Conservation (phyloP, 2,797 vertebrate genomes). For the Cirrhinus mrigala region DNA sequence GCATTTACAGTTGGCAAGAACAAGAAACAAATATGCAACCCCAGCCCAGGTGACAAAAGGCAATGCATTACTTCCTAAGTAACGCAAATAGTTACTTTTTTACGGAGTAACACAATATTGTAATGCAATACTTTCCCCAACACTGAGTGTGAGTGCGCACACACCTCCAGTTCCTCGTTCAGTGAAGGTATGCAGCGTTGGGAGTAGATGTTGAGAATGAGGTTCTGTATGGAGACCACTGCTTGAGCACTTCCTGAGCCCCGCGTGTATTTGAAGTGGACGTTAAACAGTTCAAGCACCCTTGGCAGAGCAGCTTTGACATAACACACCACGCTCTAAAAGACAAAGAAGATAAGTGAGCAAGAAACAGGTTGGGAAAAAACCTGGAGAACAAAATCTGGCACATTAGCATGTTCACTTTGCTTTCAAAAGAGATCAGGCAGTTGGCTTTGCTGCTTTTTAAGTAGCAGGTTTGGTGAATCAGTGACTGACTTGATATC, state of each 20-base stretch:
- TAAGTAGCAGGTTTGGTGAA: not conserved
- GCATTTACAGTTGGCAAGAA: too few species aligned
- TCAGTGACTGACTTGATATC: not conserved
- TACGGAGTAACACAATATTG: too few species aligned
- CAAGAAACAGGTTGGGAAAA: not conserved
- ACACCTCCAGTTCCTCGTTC: slow-evolving; percentile 81
- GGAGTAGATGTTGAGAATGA: slow-evolving; percentile 83
- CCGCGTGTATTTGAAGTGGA: slow-evolving; percentile 76
- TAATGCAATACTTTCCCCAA: not conserved
- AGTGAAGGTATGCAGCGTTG: slow-evolving; percentile 81
- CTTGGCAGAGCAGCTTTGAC: slow-evolving; percentile 82
- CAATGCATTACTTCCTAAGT: not conserved
- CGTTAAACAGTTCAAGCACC: slow-evolving; percentile 79
- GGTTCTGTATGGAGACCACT: slow-evolving; percentile 74
- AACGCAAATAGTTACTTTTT: too few species aligned
- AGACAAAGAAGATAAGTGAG: slow-evolving; percentile 12
- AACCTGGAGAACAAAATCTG: not conserved
- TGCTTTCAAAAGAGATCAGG: not conserved
- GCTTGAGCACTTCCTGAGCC: slow-evolving; percentile 77
- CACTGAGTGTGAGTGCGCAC: slow-evolving; percentile 17
- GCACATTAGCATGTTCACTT: not conserved
- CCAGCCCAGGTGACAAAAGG: not conserved
- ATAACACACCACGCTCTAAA: slow-evolving; percentile 81
- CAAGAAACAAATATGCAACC: not conserved
- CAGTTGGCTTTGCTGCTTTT: not conserved